Evolutionary conservation across 1,140 invertebrate species (phyloP), one percentile per base, ranked within the genome.

Genomic region (Diorhabda carinulata): DNA sequence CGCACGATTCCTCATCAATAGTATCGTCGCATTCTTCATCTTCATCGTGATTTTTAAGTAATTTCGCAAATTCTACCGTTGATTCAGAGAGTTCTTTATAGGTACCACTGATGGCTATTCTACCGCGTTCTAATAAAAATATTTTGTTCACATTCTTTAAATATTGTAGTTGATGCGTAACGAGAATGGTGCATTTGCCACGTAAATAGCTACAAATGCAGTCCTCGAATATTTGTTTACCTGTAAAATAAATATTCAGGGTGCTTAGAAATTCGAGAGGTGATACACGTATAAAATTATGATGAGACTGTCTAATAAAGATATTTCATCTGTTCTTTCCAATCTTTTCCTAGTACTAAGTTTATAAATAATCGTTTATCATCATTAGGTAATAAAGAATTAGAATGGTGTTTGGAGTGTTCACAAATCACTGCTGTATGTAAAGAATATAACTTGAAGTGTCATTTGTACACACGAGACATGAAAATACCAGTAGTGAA

Each of bases 101-200:
- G 43, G 85, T 87, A 5, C 89, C 89, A 42, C 83, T 83, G 2
- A 85, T 85, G 5, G 86, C 82, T 67, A 90, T 81, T 43, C 81
- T 74, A 2, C 89, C 89, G 75, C 89, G 86, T 65, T 88, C 86
- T 73, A 89, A 78, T 47, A 84, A 87, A 73, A 86, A 87, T 82
- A 86, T 87, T 79, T 85, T 79, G 75, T 93, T 89, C 4, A 92
- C 93, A 58, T 88, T 85, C 75, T 90, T 89, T 3, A 97, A 82
- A 76, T 92, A 95, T 78, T 95, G 93, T 64, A 96, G 80, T 79
- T 96, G 94, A 81, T 97, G 94, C 1, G 94, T 97, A 4, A 94
- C 92, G 10, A 95, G 83, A 75, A 97, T 87, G 0, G 88, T 82
- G 7, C 91, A 90, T 74, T 93, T 89, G 25, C 87, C 81, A 42